Evolutionary conservation across 2,888 invertebrate species (phyloP).

Genomic region (Drosophila neonasuta): DNA sequence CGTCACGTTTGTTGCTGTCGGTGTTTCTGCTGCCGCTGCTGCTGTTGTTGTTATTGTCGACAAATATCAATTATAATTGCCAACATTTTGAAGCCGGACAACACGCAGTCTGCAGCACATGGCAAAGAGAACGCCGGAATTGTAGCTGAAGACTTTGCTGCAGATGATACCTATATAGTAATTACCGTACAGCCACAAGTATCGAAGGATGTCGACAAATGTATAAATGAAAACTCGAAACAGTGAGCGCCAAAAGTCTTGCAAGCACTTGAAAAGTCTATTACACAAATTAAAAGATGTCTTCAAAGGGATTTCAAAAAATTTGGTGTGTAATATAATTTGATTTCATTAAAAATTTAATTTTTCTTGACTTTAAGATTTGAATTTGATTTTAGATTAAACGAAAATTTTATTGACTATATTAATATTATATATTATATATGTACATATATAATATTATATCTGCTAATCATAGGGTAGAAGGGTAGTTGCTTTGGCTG

Average conservation of each 20-base stretch:
- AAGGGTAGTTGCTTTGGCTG: too few relatives aligned
- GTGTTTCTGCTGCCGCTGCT: slow-evolving; percentile 8
- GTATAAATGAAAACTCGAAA: background rate
- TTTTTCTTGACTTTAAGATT: too few relatives aligned
- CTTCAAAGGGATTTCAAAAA: too few relatives aligned
- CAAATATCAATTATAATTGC: slow-evolving; percentile 64
- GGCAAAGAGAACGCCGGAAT: slow-evolving; percentile 22
- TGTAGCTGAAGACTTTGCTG: slow-evolving; percentile 10
- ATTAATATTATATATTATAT: too few relatives aligned
- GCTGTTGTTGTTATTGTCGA: slow-evolving; percentile 2
- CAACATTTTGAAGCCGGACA: slow-evolving; percentile 30
- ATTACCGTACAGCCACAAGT: slow-evolving; percentile 1
- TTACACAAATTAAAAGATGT: too few relatives aligned
- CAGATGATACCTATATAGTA: slow-evolving; percentile 10
- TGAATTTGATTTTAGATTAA: too few relatives aligned
- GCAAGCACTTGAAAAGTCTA: too few relatives aligned
- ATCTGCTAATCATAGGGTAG: too few relatives aligned
- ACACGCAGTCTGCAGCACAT: slow-evolving; percentile 12
- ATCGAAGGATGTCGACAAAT: background rate
- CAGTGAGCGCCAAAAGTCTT: background rate
- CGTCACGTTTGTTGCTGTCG: slow-evolving; percentile 37
- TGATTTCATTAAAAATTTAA: too few relatives aligned
- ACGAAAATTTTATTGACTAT: too few relatives aligned
- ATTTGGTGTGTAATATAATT: too few relatives aligned
- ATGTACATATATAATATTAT: too few relatives aligned